Evolutionary conservation across 1,140 invertebrate genomes (phyloP), one percentile per base, ranked within the genome.

Genomic region (Zaprionus capensis): DNA sequence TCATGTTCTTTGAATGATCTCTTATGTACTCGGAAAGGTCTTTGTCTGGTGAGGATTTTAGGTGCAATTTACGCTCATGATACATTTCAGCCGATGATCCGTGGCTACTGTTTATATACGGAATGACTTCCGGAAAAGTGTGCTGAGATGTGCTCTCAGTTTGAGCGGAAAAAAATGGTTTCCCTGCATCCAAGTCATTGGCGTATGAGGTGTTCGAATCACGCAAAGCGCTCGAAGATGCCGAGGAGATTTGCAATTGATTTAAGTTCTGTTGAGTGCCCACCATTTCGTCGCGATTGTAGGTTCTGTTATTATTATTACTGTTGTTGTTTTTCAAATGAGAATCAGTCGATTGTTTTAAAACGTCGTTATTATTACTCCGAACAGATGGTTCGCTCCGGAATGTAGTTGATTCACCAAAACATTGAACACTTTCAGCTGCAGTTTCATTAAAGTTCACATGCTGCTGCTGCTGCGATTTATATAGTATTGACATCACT

Each of bases 41-140:
- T 22, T 44, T 7, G 6, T 31, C 31, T 14, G 57, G 51, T 7
- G 46, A 24, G 24, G 24, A 34, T 56, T 66, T 53, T 22, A 67
- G 51, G 0, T 66, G 41, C 15, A 72, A 28, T 51, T 80, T 79
- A 9, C 58, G 65, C 51, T 80, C 77, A 44, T 70, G 56, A 38
- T 64, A 34, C 46, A 80, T 57, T 26, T 36, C 57, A 9, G 57
- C 41, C 17, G 83, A 24, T 24, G 24, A 70, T 28, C 66, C 58
- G 64, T 71, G 82, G 41, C 68, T 82, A 20, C 68, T 79, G 20
- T 66, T 72, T 17, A 67, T 86, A 72, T 79, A 82, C 24, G 70
- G 67, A 14, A 79, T 63, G 15, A 79, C 67, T 20, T 49, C 61
- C 7, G 53, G 36, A 44, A 61, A 76, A 5, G 17, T n/a, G 11